Base-by-base conservation (phyloP, 2,888 invertebrate species). In the Anthophora plumipes region DNA sequence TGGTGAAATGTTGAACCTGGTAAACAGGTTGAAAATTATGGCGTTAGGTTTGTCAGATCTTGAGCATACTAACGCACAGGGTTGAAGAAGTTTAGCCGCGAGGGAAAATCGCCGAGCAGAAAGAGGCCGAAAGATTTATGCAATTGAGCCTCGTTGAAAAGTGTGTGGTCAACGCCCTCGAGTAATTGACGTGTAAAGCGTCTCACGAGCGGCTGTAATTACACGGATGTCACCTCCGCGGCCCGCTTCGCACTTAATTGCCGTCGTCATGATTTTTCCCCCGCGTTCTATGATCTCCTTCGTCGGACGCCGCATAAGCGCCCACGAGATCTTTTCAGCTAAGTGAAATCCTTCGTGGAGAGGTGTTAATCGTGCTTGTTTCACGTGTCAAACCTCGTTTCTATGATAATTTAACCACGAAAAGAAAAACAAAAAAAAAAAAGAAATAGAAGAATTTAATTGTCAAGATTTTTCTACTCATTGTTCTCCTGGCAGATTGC, bases 121-220 rank as follows among this genome's bases (percentile, higher is more conserved):
- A 22, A 9, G 12, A n/a, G 48, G 50, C 9, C 43, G 20, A 71
- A 79, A 79, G 85, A 85, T 85, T 85, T 77, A 63, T 77, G 72
- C 85, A 82, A 86, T 86, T 80, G 82, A 82, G 79, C 77, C 74
- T 84, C 77, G 75, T 86, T 86, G 46, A 66, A 82, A 64, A 77
- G 67, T 76, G 31, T 6, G 77, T 86, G 86, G 84, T 86, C 84
- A 84, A 86, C 80, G 82, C 77, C 82, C 80, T 77, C 82, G 79
- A 17, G 48, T 84, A 86, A 86, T 81, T 77, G 82, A 75, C 80
- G 76, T 80, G 77, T 78, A 77, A n/a, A 74, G 54, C 69, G 31
- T 50, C 66, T 67, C 77, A 17, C 41, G 69, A 68, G 52, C 60
- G 68, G 50, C 60, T 69, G 25, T 83, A 85, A 85, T 85, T 85